Evolutionary conservation across 2,797 vertebrate species (phyloP).

Genomic region (Taeniopygia guttata): DNA sequence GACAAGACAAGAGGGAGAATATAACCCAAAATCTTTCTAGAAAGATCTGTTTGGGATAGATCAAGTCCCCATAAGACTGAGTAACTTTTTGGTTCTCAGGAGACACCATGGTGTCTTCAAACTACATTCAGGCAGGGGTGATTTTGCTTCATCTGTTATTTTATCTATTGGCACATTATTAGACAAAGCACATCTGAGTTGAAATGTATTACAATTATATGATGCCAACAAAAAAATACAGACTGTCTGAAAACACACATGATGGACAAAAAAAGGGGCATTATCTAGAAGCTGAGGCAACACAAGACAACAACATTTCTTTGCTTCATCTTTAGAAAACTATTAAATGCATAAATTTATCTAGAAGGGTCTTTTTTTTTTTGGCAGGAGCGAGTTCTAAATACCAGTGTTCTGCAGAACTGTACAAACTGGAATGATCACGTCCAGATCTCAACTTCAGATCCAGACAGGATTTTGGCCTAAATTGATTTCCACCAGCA

Average conservation of each 20-base stretch:
- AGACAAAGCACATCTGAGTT: not conserved
- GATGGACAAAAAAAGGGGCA: not conserved
- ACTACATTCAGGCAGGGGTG: not conserved
- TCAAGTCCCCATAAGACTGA: not conserved
- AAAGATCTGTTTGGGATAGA: not conserved
- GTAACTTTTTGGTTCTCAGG: not conserved
- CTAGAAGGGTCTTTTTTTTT: not conserved
- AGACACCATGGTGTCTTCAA: not conserved
- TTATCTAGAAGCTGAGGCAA: not conserved
- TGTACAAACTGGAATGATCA: not conserved
- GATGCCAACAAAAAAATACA: not conserved
- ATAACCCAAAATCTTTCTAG: constrained; percentile 16
- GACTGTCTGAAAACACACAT: not conserved
- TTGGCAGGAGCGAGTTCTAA: not conserved
- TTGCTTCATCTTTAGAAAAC: not conserved
- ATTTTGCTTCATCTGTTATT: not conserved
- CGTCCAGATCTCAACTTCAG: not conserved
- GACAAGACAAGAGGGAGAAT: constrained; percentile 42
- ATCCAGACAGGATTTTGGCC: constrained; percentile 6
- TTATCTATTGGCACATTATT: not conserved
- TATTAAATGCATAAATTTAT: not conserved
- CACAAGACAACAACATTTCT: not conserved
- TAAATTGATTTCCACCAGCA: not conserved
- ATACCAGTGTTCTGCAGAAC: not conserved
- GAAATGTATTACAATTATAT: not conserved